Conservation (phyloP, 2,797 vertebrate species). For the Neosalanx taihuensis region DNA sequence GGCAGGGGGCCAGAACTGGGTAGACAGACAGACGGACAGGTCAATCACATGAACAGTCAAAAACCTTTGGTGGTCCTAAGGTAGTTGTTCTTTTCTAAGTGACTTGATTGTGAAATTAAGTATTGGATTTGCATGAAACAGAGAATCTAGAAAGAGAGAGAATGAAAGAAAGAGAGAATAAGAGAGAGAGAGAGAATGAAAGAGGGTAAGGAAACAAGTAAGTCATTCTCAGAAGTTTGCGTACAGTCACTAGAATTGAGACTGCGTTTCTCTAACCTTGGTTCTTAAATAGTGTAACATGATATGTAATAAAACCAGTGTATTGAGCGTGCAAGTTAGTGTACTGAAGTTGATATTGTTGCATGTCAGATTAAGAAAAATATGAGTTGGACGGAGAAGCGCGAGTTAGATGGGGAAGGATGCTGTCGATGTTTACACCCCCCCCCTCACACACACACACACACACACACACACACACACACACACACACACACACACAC, state of each 20-base stretch:
- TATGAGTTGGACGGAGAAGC: constrained; percentile 53
- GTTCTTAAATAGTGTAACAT: neutral
- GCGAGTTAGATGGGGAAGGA: constrained; percentile 55
- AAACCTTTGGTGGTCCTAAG: too few relatives aligned
- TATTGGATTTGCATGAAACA: too few relatives aligned
- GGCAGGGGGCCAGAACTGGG: neutral
- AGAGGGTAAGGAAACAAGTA: too few relatives aligned
- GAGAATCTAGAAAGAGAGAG: constrained; percentile 1
- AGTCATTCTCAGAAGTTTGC: neutral
- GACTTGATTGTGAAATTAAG: too few relatives aligned
- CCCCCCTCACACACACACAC: constrained; percentile 27
- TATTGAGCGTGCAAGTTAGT: neutral
- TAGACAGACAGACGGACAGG: constrained; percentile 22
- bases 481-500: constrained; percentile 40
- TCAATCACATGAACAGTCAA: neutral
- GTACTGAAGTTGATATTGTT: constrained; percentile 29
- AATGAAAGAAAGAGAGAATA: constrained; percentile 9
- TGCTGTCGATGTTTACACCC: constrained; percentile 66
- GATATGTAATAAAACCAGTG: neutral
- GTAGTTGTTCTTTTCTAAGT: too few relatives aligned
- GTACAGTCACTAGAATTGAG: neutral
- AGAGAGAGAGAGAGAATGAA: neutral
- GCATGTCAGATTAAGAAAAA: constrained; percentile 48
- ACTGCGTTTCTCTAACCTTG: neutral
- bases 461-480: constrained; percentile 41